phyloP scores from a whole-genome alignment of 2,113 vertebrate genomes.

The Oreochromis spilurus region DNA sequence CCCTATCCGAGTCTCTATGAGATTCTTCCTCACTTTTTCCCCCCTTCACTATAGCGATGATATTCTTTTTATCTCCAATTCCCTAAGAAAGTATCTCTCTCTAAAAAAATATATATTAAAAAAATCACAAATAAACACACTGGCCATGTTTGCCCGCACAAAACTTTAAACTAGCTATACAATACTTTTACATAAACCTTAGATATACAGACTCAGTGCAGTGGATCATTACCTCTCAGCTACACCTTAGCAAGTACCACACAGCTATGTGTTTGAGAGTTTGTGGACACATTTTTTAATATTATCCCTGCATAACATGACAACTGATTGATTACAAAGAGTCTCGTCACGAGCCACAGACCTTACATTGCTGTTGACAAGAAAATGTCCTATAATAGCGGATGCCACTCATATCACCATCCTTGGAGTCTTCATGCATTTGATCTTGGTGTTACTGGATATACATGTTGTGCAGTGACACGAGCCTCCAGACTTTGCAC shows the following conservation, averaged over 20 bases:
- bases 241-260: neutral
- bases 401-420: neutral
- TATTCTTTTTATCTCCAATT: conserved; percentile 19
- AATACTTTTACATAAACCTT: neutral
- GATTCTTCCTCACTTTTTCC: neutral
- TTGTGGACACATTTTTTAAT: neutral
- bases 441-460: neutral
- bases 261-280: neutral
- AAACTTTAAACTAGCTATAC: neutral
- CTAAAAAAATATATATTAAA: neutral
- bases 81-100: neutral
- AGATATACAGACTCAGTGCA: neutral
- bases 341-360: fast-evolving
- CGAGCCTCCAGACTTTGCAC: neutral
- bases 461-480: neutral
- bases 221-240: neutral
- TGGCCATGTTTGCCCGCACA: neutral
- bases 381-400: neutral
- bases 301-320: neutral
- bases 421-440: neutral
- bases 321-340: neutral
- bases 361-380: neutral
- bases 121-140: neutral
- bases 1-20: neutral
- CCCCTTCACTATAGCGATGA: neutral